Evolutionary conservation across 2,797 vertebrate species (phyloP).

Genomic region (Melanogrammus aeglefinus): DNA sequence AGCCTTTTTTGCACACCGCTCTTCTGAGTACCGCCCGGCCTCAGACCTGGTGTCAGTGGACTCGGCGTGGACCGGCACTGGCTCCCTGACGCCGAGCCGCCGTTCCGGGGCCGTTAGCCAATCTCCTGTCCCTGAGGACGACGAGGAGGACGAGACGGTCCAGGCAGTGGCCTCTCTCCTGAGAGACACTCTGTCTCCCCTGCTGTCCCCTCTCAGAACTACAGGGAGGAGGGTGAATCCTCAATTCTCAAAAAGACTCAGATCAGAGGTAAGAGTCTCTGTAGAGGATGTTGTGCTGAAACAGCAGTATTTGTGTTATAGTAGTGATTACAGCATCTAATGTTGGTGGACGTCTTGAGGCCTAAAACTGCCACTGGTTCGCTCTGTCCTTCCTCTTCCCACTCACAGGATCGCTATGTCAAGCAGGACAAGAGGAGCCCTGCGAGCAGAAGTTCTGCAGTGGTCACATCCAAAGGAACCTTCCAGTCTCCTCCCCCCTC

Average conservation of each 20-base stretch:
- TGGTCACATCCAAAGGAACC: slow-evolving; percentile 68
- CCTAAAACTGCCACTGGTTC: neutral
- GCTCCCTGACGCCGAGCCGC: slow-evolving; percentile 54
- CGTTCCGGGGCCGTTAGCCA: slow-evolving; percentile 75
- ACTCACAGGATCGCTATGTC: slow-evolving; percentile 75
- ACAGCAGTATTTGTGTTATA: neutral
- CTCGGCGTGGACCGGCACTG: slow-evolving; percentile 2
- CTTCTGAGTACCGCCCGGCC: slow-evolving; percentile 37
- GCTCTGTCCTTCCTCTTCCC: slow-evolving; percentile 19
- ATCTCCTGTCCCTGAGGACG: slow-evolving; percentile 76
- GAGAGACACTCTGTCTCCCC: slow-evolving; percentile 59
- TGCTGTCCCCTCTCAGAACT: slow-evolving; percentile 55
- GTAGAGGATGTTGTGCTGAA: neutral
- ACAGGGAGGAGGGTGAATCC: slow-evolving; percentile 50
- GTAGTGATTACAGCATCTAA: neutral
- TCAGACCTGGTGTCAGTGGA: slow-evolving; percentile 36
- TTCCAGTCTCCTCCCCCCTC: slow-evolving; percentile 68
- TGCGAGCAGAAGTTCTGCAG: slow-evolving; percentile 71
- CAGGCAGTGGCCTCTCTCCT: slow-evolving; percentile 67
- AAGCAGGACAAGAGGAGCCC: slow-evolving; percentile 83
- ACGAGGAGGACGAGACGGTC: slow-evolving; percentile 78
- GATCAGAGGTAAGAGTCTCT: neutral
- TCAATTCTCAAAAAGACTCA: slow-evolving; percentile 57
- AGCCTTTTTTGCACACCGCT: neutral
- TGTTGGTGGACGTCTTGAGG: neutral